Evolutionary conservation across 2,797 vertebrate species (phyloP), one percentile per base, ranked within the genome.

Genomic region (Ctenopoma multispine): DNA sequence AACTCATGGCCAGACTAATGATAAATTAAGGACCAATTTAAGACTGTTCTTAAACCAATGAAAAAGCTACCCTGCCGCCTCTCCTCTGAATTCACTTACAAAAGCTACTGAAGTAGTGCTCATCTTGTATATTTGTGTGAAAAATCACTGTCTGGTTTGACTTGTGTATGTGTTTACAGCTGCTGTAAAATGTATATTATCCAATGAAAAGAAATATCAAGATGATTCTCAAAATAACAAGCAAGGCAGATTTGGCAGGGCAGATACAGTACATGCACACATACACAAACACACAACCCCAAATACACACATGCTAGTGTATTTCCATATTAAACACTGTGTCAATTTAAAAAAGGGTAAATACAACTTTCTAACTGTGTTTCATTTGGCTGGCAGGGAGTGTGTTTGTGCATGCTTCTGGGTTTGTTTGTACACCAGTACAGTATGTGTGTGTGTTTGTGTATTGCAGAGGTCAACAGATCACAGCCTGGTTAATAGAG

Each of bases 381-480:
- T 63, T 64, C 24, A 77, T 69, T 86, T 60, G 44, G 53, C 63
- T 17, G 41, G 20, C 49, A 27, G 55, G 56, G 31, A 27, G 27
- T 27, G 46, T n/a, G 63, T 61, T 13, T 43, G 41, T 10, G 46
- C 34, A 18, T 31, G n/a, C 23, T 8, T 43, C 4, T 51, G 56
- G 51, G 63, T 66, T 23, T 60, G n/a, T 47, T 36, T 69, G 36
- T 58, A 34, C 27, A 12, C 61, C 8, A 4, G 36, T 79, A 8
- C 34, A 20, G 40, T 41, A 47, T 31, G 23, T 70, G 27, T 57
- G 20, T 67, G 62, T 58, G 68, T 57, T 36, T 67, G 63, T 62
- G 69, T 58, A 38, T 36, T 12, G 18, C 43, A 51, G 63, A 77
- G 69, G 77, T 77, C 80, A 84, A 75, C 72, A 65, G 69, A 80